Evolutionary conservation across 2,113 vertebrate genomes (phyloP).

Genomic region (Pelecanoides urinatrix): DNA sequence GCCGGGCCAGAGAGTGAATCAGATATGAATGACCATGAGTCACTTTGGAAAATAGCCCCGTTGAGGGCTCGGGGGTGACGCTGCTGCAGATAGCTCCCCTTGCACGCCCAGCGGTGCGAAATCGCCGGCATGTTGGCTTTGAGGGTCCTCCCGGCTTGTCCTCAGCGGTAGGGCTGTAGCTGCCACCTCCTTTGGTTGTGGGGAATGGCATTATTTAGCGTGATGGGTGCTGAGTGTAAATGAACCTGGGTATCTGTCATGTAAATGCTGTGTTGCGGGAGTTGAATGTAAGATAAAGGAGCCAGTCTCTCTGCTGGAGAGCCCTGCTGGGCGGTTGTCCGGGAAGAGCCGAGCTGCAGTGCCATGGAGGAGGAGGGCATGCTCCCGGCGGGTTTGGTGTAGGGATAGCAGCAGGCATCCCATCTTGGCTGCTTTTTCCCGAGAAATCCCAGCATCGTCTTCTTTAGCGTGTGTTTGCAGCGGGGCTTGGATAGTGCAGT

Average conservation of each 20-base stretch:
- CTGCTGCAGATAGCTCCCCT: background rate
- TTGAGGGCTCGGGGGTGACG: background rate
- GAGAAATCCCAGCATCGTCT: rapidly evolving
- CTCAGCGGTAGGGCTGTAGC: background rate
- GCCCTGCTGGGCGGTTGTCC: background rate
- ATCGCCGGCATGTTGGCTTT: rapidly evolving
- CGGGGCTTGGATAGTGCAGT: background rate
- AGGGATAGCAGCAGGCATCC: background rate
- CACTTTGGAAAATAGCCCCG: constrained; percentile 27
- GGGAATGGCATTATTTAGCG: rapidly evolving
- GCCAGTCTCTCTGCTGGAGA: background rate
- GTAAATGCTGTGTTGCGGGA: background rate
- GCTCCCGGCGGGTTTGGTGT: background rate
- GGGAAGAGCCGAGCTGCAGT: rapidly evolving
- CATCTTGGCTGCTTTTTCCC: rapidly evolving
- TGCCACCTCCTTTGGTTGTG: background rate
- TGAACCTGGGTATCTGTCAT: background rate
- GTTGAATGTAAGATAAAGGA: background rate
- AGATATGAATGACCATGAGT: constrained; percentile 58
- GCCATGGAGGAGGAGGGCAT: rapidly evolving
- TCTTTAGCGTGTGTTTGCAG: background rate
- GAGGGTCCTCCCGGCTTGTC: background rate
- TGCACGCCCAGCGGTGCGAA: rapidly evolving
- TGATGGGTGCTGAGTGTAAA: background rate
- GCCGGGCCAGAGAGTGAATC: constrained; percentile 49